These are phyloP conservation scores for Aselliscus stoliczkanus DNA, from an alignment of 2,797 vertebrate genomes.

Conservation along the genomic window DNA sequence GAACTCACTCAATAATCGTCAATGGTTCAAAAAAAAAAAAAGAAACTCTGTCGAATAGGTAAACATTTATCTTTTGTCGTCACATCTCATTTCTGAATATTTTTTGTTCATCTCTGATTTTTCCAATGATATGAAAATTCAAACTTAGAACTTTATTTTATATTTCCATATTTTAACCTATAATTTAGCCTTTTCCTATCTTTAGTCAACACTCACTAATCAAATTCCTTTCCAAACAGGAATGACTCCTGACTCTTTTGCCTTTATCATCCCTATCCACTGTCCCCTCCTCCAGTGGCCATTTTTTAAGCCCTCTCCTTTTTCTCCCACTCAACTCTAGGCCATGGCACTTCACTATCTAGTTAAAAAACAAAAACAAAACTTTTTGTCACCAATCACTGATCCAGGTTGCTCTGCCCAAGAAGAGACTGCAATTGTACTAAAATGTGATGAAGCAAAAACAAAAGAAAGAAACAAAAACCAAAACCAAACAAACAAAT, in stretches of 20 bases:
- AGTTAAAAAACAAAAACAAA: conserved; percentile 40
- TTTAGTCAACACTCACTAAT: conserved; percentile 47
- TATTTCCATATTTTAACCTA: conserved; percentile 48
- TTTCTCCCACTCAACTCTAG: neutral
- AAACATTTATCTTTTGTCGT: conserved; percentile 72
- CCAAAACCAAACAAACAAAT: neutral
- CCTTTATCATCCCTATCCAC: neutral
- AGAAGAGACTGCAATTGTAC: neutral
- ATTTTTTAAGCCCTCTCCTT: neutral
- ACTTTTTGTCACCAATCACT: neutral
- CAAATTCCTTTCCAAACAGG: conserved; percentile 43
- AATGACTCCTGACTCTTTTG: neutral
- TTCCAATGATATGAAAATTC: conserved; percentile 51
- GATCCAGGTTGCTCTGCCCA: neutral
- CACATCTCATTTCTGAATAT: conserved; percentile 69
- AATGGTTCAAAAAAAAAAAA: conserved; percentile 21
- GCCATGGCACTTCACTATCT: neutral
- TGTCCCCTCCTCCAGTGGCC: neutral
- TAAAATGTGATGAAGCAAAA: neutral
- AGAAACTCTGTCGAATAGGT: conserved; percentile 42
- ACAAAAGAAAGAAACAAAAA: neutral
- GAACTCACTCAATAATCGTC: conserved; percentile 50
- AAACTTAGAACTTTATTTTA: conserved; percentile 45
- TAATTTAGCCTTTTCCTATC: conserved; percentile 35
- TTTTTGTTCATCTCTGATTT: conserved; percentile 54